Conservation (phyloP, 2,113 vertebrate genomes). For the Cyanoliseus patagonus region DNA sequence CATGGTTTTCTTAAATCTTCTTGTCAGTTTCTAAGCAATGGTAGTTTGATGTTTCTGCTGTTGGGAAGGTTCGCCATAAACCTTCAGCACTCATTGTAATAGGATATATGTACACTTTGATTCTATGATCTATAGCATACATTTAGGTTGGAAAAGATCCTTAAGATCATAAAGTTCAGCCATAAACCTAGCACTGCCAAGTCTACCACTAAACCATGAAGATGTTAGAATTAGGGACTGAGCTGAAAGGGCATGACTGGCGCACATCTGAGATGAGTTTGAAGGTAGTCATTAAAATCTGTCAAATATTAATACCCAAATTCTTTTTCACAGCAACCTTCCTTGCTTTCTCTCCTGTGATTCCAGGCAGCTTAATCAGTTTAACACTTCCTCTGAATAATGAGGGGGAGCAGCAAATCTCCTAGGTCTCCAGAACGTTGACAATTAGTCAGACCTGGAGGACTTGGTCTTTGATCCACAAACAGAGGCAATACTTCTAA, state of each 20-base stretch:
- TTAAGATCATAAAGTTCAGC: too few species aligned
- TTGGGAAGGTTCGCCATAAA: background rate
- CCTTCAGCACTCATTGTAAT: background rate
- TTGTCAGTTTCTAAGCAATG: background rate
- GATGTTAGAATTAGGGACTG: background rate
- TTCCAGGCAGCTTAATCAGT: background rate
- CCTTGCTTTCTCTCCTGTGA: background rate
- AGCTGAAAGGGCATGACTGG: background rate
- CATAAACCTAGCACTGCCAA: too few species aligned
- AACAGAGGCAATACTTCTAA: background rate
- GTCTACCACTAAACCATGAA: background rate
- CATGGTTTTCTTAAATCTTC: background rate
- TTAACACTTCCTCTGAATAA: background rate
- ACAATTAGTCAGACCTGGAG: background rate
- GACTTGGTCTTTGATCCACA: background rate
- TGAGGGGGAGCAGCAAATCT: background rate
- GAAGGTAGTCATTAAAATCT: background rate
- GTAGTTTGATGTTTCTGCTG: background rate
- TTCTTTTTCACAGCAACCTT: background rate
- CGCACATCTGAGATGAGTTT: background rate
- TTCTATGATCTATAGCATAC: background rate
- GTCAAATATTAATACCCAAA: background rate
- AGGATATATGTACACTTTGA: background rate
- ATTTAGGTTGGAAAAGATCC: too few species aligned
- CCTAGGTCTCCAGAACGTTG: background rate